Base-by-base conservation (phyloP, 2,113 vertebrate species). In the Alaudala cheleensis region DNA sequence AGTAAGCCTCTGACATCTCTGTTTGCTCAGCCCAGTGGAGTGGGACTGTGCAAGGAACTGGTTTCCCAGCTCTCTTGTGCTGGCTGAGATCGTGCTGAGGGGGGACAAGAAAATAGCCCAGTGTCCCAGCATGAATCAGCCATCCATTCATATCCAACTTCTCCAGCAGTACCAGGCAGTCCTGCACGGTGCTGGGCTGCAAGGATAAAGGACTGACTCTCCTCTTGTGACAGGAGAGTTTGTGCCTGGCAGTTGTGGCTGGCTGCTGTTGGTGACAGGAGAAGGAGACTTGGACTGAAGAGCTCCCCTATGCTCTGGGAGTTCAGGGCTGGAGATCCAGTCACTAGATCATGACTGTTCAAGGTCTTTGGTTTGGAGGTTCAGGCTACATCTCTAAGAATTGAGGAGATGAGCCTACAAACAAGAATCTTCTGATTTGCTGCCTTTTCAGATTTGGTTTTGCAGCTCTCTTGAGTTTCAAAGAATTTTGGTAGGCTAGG, bases 111-210 rank as follows among this genome's bases (percentile, higher is more conserved):
- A 92, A 95, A 93, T 20, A 90, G 88, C 70, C 34, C 88, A 97
- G 88, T 97, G 94, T 96, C 91, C 64, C 88, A 78, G 80, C 39
- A 49, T 95, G 96, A 96, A 86, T 95, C 67, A 95, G 39, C 34
- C 44, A 77, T 86, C 90, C 90, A 78, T 82, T 73, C 67, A 49
- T 28, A 12, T 13, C 37, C 40, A 73, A 49, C 91, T 88, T 77
- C 92, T 54, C 64, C 94, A 54, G 82, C 71, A 58, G 95, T 97
- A 51, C 92, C 95, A 97, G 95, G 91, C 95, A 64, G 94, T 92
- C 79, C 94, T 86, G 94, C 64, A 86, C 6, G 3, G 71, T 33
- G 79, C 72, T 25, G 50, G 82, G 82, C 76, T 85, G 54, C 62
- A 65, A 29, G 58, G 79, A 95, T 94, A 93, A 95, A 86, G 92